Base-by-base conservation (phyloP, 2,797 vertebrate genomes). In the Streptopelia turtur region DNA sequence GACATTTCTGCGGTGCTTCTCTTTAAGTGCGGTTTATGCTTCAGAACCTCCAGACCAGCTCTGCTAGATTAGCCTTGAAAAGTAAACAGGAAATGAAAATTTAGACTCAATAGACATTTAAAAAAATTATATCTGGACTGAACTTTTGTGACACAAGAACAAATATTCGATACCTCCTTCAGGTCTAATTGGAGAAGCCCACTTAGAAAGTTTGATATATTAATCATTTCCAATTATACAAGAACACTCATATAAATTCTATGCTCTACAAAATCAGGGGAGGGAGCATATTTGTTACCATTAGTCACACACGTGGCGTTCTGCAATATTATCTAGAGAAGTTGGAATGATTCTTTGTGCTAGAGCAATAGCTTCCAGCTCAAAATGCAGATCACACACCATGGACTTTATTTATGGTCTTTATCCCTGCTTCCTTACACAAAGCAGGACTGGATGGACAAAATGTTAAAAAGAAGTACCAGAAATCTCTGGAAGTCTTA, bases 271-370 rank as follows among this genome's bases (percentile, higher is more conserved):
- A 87, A 88, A 80, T 75, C 41, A 56, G 52, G 10, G 41, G n/a
- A 94, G 39, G 33, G 81, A 91, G 72, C 60, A 53, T 47, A 90
- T 95, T 93, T 94, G 57, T 94, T 91, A 75, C 90, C 72, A 77
- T 94, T 87, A 85, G 79, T 89, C 83, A 77, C 53, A 93, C 14
- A 30, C 55, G 31, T 2, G 2, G 49, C 1, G 2, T 63, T 87
- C 55, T 5, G 5, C 68, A 56, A 24, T 61, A 35, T 79, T 88
- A 33, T 65, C 79, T 70, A 37, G 31, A 68, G 57, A 84, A 84
- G 28, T 9, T 45, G 31, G 47, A 64, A 24, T 39, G 41, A 91
- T 69, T 65, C 70, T 90, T 90, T 92, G 82, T 86, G 71, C 56
- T 72, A 65, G 31, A 77, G 74, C 43, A 88, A 47, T n/a, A 88